phyloP scores from a whole-genome alignment of 2,888 invertebrate species.

The Lasioglossum pauxillum region DNA sequence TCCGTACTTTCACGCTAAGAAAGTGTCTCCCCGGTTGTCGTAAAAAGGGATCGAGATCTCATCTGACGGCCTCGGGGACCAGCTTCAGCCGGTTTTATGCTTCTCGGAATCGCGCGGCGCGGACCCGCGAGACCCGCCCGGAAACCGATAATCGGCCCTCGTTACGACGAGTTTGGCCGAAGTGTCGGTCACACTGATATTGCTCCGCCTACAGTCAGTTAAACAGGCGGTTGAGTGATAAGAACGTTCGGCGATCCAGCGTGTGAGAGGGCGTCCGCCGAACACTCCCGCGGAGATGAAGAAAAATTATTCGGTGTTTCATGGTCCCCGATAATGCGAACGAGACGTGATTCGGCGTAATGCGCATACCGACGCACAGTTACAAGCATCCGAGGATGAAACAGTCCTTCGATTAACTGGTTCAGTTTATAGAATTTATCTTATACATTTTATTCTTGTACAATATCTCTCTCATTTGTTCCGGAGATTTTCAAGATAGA shows the following conservation, averaged over 20 bases:
- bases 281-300: neutral
- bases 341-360: neutral
- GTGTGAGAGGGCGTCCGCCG: neutral
- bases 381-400: neutral
- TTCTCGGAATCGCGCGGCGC: constrained; percentile 70
- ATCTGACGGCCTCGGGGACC: constrained; percentile 64
- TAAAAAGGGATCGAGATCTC: constrained; percentile 51
- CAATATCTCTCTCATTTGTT: too few relatives aligned
- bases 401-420: neutral
- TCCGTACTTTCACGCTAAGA: constrained; percentile 1
- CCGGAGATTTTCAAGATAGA: neutral
- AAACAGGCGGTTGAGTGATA: constrained; percentile 5
- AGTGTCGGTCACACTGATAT: neutral
- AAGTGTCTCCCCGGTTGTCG: constrained; percentile 34
- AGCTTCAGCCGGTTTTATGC: constrained; percentile 77
- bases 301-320: neutral
- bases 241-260: neutral
- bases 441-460: neutral
- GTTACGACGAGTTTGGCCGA: constrained; percentile 2
- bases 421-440: neutral
- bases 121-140: neutral
- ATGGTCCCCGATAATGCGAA: neutral
- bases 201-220: constrained; percentile 1
- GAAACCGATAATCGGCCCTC: constrained; percentile 21
- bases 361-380: neutral